Base-by-base conservation (phyloP, 1,140 invertebrate genomes). In the Coelopa frigida region DNA sequence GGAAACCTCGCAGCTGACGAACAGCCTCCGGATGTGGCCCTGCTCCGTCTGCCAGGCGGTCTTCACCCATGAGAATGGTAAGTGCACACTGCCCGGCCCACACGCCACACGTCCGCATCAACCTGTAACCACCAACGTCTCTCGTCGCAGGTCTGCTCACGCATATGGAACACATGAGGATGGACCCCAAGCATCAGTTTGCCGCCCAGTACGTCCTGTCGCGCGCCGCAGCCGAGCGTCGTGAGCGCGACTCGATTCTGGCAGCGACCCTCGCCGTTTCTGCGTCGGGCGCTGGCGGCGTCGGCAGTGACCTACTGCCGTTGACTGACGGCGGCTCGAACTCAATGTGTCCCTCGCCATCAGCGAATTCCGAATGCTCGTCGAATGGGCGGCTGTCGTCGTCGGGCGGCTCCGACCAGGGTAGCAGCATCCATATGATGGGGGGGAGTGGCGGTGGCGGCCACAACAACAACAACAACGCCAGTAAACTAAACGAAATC, bases 131-230 rank as follows among this genome's bases (percentile, higher is more conserved):
- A 29, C 8, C 26, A 3, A 11, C 10, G 0, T 48, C 7, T 21
- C 48, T 27, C 49, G 20, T 39, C 53, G 26, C 72, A 94, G 91
- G 89, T 67, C 76, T 94, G 20, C 75, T 94, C 42, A 87, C 84
- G 49, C 91, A 94, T 68, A 94, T 94, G 90, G 91, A 94, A 64
- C 89, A 93, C 62, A 94, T 94, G 91, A 80, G 90, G 58, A 94
- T 93, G 89, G 90, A 94, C 72, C 89, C 90, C 3, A 94, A 94
- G 72, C 90, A 94, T 78, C 90, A 94, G 68, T 94, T 94, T 63
- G 90, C 90, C 24, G 90, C 91, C 20, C 90, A 94, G 65, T 93
- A 93, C 68, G 89, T 94, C 17, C 75, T 94, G 41, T 91, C 87
- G 49, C 74, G 89, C 55, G 90, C 89, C 7, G 90, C 90, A 5